These are phyloP conservation scores for Botrylloides violaceus DNA, from an alignment of 23 tunicate species.

Conservation along the genomic window DNA sequence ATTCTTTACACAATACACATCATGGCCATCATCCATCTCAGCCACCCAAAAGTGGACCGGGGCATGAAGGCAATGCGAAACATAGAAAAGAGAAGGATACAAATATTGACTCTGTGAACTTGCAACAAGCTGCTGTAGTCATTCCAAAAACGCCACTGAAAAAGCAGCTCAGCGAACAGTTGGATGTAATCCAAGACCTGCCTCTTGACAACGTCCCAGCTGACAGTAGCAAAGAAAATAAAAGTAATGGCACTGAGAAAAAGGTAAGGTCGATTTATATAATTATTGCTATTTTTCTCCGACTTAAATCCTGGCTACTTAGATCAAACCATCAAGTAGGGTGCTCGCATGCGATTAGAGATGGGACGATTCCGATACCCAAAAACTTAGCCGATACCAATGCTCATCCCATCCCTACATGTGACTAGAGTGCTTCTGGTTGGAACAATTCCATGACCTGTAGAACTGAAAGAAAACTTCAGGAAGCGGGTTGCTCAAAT, in stretches of 20 bases:
- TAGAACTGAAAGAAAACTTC: too few relatives aligned
- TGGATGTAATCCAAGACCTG: constrained; percentile 17
- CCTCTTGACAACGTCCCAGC: constrained; percentile 10
- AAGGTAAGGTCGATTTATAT: neutral
- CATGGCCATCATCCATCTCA: neutral
- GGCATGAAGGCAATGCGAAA: neutral
- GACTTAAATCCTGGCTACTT: too few relatives aligned
- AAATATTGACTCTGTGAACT: neutral
- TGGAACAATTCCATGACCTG: too few relatives aligned
- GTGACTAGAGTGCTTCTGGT: too few relatives aligned
- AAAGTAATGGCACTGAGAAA: constrained; percentile 4
- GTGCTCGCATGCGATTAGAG: too few relatives aligned
- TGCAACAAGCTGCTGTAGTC: neutral
- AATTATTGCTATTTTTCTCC: neutral
- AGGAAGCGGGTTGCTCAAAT: too few relatives aligned
- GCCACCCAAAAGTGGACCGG: neutral
- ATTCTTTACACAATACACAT: neutral
- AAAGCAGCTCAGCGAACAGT: constrained; percentile 13
- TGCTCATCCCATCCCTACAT: too few relatives aligned
- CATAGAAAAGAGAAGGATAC: neutral
- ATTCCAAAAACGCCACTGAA: neutral
- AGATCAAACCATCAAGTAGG: too few relatives aligned
- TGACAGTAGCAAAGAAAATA: neutral
- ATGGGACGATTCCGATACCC: too few relatives aligned
- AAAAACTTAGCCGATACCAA: too few relatives aligned